A percentile compares a stretch with the other conserved stretches of the same genome.
Evolutionary conservation across 2,113 vertebrate species (phyloP).

Genomic region (Rousettus leschenaultii): DNA sequence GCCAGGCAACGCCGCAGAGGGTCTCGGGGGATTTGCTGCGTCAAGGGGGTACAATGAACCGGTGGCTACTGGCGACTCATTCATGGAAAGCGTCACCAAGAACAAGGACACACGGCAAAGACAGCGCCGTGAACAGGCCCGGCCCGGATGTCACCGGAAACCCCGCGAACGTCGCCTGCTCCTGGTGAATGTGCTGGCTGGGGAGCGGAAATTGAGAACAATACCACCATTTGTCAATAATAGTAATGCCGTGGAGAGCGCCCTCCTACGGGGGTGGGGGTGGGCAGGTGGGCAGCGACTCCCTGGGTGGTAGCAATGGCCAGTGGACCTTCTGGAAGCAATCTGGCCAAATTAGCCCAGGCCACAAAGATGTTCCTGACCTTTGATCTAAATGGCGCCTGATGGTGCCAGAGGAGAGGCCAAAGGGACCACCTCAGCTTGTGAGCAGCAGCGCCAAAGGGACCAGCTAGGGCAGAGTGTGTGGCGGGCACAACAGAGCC

Average conservation of each 20-base stretch:
- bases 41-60: rapidly evolving
- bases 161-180: rapidly evolving
- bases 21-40: not conserved
- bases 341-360: not conserved
- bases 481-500: not conserved
- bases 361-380: not conserved
- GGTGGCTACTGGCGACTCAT: not conserved
- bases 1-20: rapidly evolving
- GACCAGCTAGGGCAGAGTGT: rapidly evolving
- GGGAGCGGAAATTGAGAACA: not conserved
- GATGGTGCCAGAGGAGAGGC: not conserved
- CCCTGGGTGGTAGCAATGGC: rapidly evolving
- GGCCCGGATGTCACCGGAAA: not conserved
- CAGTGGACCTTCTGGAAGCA: rapidly evolving
- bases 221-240: not conserved
- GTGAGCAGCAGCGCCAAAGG: not conserved
- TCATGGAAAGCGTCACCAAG: rapidly evolving
- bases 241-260: not conserved
- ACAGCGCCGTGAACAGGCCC: rapidly evolving
- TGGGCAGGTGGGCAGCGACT: no score
- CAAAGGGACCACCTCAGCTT: not conserved
- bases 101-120: not conserved
- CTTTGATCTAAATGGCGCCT: not conserved
- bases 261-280: not conserved
- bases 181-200: rapidly evolving